Base-by-base conservation (phyloP, 2,113 vertebrate genomes). In the Callipepla californica region DNA sequence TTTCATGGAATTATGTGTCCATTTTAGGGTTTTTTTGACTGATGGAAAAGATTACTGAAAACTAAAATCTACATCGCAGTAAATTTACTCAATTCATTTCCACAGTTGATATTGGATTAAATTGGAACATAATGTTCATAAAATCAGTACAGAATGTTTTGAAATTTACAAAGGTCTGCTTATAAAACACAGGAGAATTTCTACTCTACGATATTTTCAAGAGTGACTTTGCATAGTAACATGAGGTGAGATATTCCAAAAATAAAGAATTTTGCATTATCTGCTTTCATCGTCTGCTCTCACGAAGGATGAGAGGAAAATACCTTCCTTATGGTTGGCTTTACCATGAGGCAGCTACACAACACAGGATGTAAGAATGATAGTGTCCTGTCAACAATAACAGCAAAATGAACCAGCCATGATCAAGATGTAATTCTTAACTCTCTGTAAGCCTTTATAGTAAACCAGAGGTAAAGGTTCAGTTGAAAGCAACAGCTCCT, bases 61-160 rank as follows among this genome's bases (percentile, higher is more conserved):
- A 72, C 40, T 2, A 76, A 84, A 74, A 47, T 74, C 13, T 72
- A 15, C 15, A 14, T 45, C 14, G 13, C 36, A 69, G 14, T 59
- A 1, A 5, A 23, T 26, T 79, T 40, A 87, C 30, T 83, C 3
- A 45, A 13, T 65, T 59, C 3, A 36, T 42, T 80, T 69, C 16
- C 23, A 38, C 50, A 40, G 53, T 72, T 47, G 21, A 45, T n/a
- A 74, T 7, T 32, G 36, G n/a, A 57, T 23, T 61, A 2, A 42
- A 5, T 34, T 53, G n/a, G 66, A 77, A 69, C 5, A 3, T 79
- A 76, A 80, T 0, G 0, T 34, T 45, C 42, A 55, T 9, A 85
- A 55, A 30, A 23, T 2, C 30, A 44, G 3, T 17, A 25, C 2
- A 59, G 36, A 75, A 30, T n/a, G 15, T 51, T 75, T 50, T 67